Conservation (phyloP, 2,888 invertebrate genomes). For the Caenorhabditis sp. region DNA sequence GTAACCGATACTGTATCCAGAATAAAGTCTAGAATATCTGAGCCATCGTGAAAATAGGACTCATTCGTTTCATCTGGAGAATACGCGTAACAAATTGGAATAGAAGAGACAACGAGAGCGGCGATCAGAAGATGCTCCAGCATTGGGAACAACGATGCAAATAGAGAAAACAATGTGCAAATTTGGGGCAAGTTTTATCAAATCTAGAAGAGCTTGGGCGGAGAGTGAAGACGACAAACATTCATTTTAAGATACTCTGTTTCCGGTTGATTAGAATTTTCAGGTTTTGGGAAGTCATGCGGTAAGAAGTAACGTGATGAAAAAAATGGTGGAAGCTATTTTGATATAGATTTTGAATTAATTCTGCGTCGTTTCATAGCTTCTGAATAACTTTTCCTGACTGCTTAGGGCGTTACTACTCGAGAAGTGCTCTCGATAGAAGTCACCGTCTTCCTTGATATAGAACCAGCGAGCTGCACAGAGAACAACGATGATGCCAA, state of each 20-base stretch:
- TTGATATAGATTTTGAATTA: neutral
- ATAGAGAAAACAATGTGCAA: slow-evolving; percentile 24
- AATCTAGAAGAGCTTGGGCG: slow-evolving; percentile 33
- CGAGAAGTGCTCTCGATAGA: neutral
- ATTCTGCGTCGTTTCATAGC: slow-evolving; percentile 18
- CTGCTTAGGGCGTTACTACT: slow-evolving; percentile 7
- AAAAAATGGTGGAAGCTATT: neutral
- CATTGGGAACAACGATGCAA: slow-evolving; percentile 31
- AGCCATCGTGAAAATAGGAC: neutral
- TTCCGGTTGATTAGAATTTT: neutral
- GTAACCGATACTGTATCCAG: slow-evolving; percentile 21
- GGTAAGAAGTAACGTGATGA: neutral
- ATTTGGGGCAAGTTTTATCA: slow-evolving; percentile 13
- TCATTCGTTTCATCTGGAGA: neutral
- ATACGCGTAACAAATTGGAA: neutral
- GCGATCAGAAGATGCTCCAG: slow-evolving; percentile 19
- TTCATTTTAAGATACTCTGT: neutral
- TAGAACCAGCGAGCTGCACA: neutral
- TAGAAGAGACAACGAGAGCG: neutral
- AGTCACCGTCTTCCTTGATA: slow-evolving; percentile 5
- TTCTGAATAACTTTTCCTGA: slow-evolving; percentile 1
- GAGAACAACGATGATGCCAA: neutral
- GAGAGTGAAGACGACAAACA: slow-evolving; percentile 18
- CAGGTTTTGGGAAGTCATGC: neutral
- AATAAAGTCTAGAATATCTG: neutral